These are phyloP conservation scores for Neria commutata DNA, from an alignment of 2,888 invertebrate genomes.

Conservation along the genomic window DNA sequence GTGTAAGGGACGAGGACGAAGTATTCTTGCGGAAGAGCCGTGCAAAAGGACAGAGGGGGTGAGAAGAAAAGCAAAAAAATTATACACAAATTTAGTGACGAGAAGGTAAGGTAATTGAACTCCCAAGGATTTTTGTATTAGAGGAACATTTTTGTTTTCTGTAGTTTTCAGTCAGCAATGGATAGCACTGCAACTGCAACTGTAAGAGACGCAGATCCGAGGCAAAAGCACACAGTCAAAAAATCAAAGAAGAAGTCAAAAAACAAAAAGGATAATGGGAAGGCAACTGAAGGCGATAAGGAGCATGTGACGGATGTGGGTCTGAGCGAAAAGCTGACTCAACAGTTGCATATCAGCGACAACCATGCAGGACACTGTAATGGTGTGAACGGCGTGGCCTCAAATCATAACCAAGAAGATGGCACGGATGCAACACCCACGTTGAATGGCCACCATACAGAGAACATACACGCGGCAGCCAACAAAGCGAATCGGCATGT, in stretches of 20 bases:
- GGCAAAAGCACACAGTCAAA: too few species aligned
- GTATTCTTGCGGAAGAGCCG: too few species aligned
- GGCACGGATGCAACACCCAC: background rate
- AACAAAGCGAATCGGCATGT: background rate
- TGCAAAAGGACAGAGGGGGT: background rate
- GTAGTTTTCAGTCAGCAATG: too few species aligned
- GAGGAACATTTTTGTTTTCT: too few species aligned
- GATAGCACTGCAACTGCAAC: background rate
- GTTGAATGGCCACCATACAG: conserved; percentile 30
- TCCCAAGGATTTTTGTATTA: too few species aligned
- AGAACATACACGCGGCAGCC: background rate
- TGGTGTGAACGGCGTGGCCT: too few species aligned
- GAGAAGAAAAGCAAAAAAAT: background rate
- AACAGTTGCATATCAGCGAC: conserved; percentile 31
- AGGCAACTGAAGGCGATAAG: background rate
- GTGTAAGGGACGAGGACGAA: too few species aligned
- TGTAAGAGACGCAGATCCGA: too few species aligned
- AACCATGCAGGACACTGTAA: conserved; percentile 23
- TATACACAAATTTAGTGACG: too few species aligned
- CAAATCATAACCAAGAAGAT: background rate
- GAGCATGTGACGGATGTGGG: conserved; percentile 10
- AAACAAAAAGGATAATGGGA: conserved; percentile 34
- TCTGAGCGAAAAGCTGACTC: conserved; percentile 31
- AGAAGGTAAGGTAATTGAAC: too few species aligned
- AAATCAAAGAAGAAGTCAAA: conserved; percentile 33